Evolutionary conservation across 2,797 vertebrate species (phyloP).

Genomic region (Trachops cirrhosus): DNA sequence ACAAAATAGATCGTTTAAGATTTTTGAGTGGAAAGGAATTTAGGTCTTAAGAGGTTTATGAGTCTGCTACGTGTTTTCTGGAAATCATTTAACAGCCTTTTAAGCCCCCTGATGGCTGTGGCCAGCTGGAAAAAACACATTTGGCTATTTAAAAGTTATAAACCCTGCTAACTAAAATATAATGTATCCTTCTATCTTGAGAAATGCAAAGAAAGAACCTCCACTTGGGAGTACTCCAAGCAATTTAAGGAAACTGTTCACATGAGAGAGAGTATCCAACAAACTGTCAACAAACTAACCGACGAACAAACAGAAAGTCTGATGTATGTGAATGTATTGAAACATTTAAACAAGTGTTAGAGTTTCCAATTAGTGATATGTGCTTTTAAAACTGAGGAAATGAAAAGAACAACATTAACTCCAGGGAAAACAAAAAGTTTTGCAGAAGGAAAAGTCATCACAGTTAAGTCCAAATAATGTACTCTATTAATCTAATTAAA

Average conservation of each 20-base stretch:
- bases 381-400: not conserved
- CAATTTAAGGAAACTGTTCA: not conserved
- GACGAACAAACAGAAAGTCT: not conserved
- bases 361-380: not conserved
- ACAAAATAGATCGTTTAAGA: not conserved
- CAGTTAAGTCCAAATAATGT: constrained; percentile 4
- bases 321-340: not conserved
- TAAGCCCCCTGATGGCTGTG: not conserved
- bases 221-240: not conserved
- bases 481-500: constrained; percentile 1
- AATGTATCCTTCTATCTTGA: not conserved
- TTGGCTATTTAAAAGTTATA: not conserved
- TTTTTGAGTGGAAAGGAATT: not conserved
- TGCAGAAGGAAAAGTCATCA: not conserved
- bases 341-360: not conserved
- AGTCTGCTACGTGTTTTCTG: not conserved
- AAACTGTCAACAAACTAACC: not conserved
- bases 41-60: not conserved
- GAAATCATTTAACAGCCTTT: not conserved
- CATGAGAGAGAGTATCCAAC: not conserved
- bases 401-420: not conserved
- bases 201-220: not conserved
- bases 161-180: not conserved
- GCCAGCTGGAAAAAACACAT: not conserved
- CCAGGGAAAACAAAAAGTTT: not conserved